A percentile compares a stretch with the other conserved stretches of the same genome.
Conservation (phyloP, 2,113 vertebrate species). For the Anoura caudifer region DNA sequence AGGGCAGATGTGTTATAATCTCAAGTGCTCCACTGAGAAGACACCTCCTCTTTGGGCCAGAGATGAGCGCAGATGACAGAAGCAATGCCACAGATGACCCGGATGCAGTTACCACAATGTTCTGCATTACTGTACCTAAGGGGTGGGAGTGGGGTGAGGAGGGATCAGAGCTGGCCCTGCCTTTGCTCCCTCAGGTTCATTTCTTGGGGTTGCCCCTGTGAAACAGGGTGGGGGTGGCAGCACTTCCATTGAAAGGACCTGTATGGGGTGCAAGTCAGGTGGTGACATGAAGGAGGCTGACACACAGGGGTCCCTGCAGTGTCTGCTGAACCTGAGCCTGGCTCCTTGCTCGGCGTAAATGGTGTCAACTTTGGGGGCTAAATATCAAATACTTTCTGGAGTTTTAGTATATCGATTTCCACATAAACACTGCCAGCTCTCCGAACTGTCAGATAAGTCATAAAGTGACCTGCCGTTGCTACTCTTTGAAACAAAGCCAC, state of each 20-base stretch:
- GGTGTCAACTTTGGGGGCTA: background rate
- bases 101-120: background rate
- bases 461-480: conserved; percentile 44
- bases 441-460: conserved; percentile 37
- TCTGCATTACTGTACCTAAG: too few species aligned
- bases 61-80: background rate
- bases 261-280: background rate
- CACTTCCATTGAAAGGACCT: background rate
- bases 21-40: background rate
- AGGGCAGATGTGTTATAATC: background rate
- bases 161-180: background rate
- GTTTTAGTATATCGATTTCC: conserved; percentile 57
- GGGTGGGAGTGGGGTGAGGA: too few species aligned
- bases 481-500: conserved; percentile 27
- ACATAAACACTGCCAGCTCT: conserved; percentile 28
- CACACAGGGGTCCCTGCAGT: rapidly evolving
- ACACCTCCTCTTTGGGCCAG: background rate
- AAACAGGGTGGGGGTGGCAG: too few species aligned
- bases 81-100: background rate
- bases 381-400: conserved; percentile 8
- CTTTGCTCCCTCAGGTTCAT: too few species aligned
- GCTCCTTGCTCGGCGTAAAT: background rate
- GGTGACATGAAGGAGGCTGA: rapidly evolving
- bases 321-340: background rate
- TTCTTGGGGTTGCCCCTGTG: too few species aligned